Conservation (phyloP, 2,888 invertebrate species). For the Phanerotoma sp. region DNA sequence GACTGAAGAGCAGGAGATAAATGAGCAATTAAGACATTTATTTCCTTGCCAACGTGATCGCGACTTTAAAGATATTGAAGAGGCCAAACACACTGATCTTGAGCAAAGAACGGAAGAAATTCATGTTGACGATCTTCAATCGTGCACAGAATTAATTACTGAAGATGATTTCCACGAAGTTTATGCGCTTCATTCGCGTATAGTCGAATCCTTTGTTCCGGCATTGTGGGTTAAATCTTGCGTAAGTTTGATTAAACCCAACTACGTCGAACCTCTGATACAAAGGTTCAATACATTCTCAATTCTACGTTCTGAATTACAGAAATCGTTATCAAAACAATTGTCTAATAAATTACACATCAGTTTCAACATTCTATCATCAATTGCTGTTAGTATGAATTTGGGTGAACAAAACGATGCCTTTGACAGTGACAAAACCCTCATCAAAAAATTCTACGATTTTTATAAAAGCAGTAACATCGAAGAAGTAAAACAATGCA, state of each 20-base stretch:
- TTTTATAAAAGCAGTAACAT: constrained; percentile 86
- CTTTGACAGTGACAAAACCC: constrained; percentile 29
- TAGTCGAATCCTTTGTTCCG: constrained; percentile 63
- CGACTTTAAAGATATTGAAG: constrained; percentile 71
- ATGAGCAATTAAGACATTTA: constrained; percentile 67
- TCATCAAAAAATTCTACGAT: constrained; percentile 61
- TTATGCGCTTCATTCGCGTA: constrained; percentile 64
- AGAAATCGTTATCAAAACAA: constrained; percentile 49
- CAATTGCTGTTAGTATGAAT: constrained; percentile 59
- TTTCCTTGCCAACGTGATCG: constrained; percentile 70
- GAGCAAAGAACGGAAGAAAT: constrained; percentile 10
- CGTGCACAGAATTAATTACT: constrained; percentile 53
- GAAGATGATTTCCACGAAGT: constrained; percentile 64
- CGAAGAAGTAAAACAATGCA: constrained; percentile 72
- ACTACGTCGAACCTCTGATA: constrained; percentile 61
- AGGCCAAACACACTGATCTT: constrained; percentile 44
- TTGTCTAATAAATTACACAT: constrained; percentile 56
- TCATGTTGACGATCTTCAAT: not conserved
- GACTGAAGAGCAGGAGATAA: constrained; percentile 69
- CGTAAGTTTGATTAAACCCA: constrained; percentile 48
- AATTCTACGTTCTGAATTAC: constrained; percentile 33
- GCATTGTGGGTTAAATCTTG: constrained; percentile 64
- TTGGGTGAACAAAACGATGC: constrained; percentile 55
- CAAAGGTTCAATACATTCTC: constrained; percentile 64
- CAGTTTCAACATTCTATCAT: constrained; percentile 62